Evolutionary conservation across 2,113 vertebrate species (phyloP).

Genomic region (Thalassoma bifasciatum): DNA sequence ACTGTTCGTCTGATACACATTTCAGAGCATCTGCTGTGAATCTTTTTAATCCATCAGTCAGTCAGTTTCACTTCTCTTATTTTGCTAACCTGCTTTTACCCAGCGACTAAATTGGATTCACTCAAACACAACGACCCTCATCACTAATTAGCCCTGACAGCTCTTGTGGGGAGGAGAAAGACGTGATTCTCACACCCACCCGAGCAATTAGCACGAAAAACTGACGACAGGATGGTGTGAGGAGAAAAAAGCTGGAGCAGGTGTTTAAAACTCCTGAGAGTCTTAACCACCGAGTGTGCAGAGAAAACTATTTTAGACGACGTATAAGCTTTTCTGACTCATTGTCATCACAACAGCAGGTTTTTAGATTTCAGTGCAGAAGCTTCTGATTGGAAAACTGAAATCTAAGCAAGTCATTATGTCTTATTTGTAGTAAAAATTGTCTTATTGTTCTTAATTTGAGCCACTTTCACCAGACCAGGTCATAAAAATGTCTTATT

Average conservation of each 20-base stretch:
- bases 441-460: too few relatives aligned
- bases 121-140: slow-evolving; percentile 6
- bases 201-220: slow-evolving; percentile 16
- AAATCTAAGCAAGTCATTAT: too few relatives aligned
- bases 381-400: slow-evolving; percentile 17
- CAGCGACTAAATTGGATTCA: not conserved
- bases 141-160: slow-evolving; percentile 7
- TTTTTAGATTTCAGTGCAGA: too few relatives aligned
- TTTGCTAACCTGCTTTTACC: not conserved
- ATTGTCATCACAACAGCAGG: too few relatives aligned
- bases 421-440: too few relatives aligned
- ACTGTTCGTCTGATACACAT: too few relatives aligned
- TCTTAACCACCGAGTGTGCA: too few relatives aligned
- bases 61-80: not conserved
- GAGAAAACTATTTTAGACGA: too few relatives aligned
- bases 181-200: slow-evolving; percentile 12
- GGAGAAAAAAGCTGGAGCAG: not conserved
- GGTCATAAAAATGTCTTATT: too few relatives aligned
- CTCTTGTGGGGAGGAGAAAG: not conserved
- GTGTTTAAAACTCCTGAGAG: not conserved
- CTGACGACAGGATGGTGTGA: not conserved
- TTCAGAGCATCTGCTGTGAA: too few relatives aligned
- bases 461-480: too few relatives aligned
- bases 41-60: not conserved
- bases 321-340: too few relatives aligned